Percentiles rank a stretch among this genome's conserved stretches.
phyloP scores from a whole-genome alignment of 2,113 vertebrate genomes.

The Tupaia tana region DNA sequence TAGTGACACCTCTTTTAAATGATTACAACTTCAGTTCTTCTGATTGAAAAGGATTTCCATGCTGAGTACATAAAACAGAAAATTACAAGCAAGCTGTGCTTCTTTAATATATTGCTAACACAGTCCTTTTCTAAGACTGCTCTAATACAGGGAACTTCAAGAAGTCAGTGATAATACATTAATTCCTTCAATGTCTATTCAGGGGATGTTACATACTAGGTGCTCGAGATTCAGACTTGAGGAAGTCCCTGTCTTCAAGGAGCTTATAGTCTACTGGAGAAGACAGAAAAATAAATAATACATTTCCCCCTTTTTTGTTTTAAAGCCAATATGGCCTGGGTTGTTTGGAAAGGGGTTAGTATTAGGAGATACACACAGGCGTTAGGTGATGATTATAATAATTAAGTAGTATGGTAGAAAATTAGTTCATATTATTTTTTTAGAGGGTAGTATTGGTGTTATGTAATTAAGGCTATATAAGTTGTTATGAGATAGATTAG shows the following conservation, averaged over 20 bases:
- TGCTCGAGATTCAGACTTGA: background rate
- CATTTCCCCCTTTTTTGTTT: too few relatives aligned
- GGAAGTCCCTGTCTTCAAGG: background rate
- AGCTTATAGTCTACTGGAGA: background rate
- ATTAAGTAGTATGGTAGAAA: too few relatives aligned
- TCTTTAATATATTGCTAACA: conserved; percentile 24
- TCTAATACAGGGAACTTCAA: background rate
- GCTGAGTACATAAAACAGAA: conserved; percentile 51
- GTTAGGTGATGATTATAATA: too few relatives aligned
- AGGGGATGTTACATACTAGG: background rate
- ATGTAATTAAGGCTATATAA: too few relatives aligned
- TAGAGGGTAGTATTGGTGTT: too few relatives aligned
- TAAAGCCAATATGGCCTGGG: too few relatives aligned
- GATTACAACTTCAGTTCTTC: conserved; percentile 43
- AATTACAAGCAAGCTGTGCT: conserved; percentile 58
- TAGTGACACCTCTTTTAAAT: conserved; percentile 49
- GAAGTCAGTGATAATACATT: background rate
- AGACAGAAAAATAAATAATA: background rate
- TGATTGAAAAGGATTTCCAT: conserved; percentile 45
- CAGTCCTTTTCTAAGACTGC: background rate
- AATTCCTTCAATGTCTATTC: background rate
- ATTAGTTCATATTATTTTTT: too few relatives aligned
- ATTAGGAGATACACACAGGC: too few relatives aligned
- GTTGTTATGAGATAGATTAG: too few relatives aligned
- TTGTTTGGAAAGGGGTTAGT: too few relatives aligned